Base-by-base conservation (phyloP, 1,140 invertebrate species). In the Pogonus chalceus region DNA sequence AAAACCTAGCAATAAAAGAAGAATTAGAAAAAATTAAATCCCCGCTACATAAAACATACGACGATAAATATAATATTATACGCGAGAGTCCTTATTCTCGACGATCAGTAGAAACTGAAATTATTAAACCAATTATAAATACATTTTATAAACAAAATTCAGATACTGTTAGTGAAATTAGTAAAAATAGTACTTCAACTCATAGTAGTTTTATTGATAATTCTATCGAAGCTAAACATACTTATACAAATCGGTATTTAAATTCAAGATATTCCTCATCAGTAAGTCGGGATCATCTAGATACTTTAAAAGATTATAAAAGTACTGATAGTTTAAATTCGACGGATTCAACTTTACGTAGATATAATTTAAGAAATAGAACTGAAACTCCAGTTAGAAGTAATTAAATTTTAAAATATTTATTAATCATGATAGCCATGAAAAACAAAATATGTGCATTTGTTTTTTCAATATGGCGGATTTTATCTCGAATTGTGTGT, bases 221-320 rank as follows among this genome's bases (percentile, higher is more conserved):
- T 2, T 16, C 35, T 35, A 65, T 71, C 4, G 66, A 72, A 22
- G 9, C 18, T 12, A 12, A 3, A 9, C 14, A 31, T 31, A 14
- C 7, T 7, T 43, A 12, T 18, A 43, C 9, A 4, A 43, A 18
- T 18, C 9, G 37, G 4, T 43, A 43, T 16, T 4, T 43, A 9
- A 7, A 43, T 43, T 7, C 9, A 12, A 9, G 37, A 12, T 43
- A 3, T 43, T 12, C 9, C 18, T 7, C 18, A 3, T 43, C 37
- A 3, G 18, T 18, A 4, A 7, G 18, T 16, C 7, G 37, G 18
- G 37, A 43, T 3, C 7, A 4, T 4, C 14, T 31, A 7, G 37
- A 43, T 18, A 16, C 37, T 12, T 18, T 12, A 12, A 43, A 18
- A 43, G 7, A 18, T 9, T 10, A 43, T 4, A 18, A 3, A 16